Percentiles rank a stretch among this genome's conserved stretches.
phyloP scores from a whole-genome alignment of 2,888 invertebrate genomes.

The Eumacrocentrus americanus region DNA sequence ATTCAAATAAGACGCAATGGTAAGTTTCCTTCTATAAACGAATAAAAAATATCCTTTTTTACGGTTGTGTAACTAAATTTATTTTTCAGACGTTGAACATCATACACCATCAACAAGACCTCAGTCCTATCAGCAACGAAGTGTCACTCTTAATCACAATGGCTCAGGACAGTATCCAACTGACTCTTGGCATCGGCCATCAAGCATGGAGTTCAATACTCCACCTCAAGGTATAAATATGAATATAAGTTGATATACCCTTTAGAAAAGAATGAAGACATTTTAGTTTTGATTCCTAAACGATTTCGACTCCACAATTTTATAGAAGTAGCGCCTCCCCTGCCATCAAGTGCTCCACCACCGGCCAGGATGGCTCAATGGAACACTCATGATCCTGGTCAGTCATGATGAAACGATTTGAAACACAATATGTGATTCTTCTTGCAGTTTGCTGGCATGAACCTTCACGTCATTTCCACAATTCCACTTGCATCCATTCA shows the following conservation, averaged over 20 bases:
- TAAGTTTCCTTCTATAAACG: constrained; percentile 32
- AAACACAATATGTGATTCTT: background rate
- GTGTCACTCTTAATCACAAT: constrained; percentile 53
- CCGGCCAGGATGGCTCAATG: constrained; percentile 56
- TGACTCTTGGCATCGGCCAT: constrained; percentile 54
- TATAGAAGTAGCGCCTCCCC: constrained; percentile 68
- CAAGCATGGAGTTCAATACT: constrained; percentile 48
- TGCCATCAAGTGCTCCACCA: constrained; percentile 67
- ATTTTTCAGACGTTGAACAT: constrained; percentile 48
- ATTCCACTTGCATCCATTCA: constrained; percentile 8
- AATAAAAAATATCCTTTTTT: background rate
- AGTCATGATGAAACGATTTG: constrained; percentile 37
- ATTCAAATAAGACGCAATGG: constrained; percentile 53
- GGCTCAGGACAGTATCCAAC: constrained; percentile 56
- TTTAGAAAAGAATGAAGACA: too few relatives aligned
- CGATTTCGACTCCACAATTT: constrained; percentile 44
- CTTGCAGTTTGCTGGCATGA: constrained; percentile 1
- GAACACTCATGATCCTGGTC: constrained; percentile 57
- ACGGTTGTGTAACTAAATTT: constrained; percentile 10
- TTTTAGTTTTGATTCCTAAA: too few relatives aligned
- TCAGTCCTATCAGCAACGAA: constrained; percentile 51
- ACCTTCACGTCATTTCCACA: background rate
- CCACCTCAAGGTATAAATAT: constrained; percentile 53
- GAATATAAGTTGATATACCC: too few relatives aligned
- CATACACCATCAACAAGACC: constrained; percentile 50